Conservation (phyloP, 2,888 invertebrate genomes). For the Morpho helenor region DNA sequence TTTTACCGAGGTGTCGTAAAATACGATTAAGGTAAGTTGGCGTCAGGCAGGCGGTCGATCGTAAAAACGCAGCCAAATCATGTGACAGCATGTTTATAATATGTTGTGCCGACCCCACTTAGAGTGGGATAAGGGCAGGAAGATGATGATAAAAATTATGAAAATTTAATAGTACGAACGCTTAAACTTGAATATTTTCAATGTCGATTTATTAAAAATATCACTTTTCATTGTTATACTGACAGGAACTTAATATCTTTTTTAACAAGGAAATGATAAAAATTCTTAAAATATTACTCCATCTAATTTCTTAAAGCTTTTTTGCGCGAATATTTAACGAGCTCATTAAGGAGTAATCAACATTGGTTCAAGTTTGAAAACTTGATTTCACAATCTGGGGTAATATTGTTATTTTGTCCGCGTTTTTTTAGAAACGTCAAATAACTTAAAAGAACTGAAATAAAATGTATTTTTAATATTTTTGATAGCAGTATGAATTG, state of each 20-base stretch:
- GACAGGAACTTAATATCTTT: not conserved
- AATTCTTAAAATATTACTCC: not conserved
- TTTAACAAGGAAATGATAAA: not conserved
- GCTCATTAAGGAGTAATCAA: not conserved
- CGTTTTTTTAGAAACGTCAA: not conserved
- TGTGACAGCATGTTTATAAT: no score
- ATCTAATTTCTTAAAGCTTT: not conserved
- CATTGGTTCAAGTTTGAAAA: slow-evolving; percentile 10
- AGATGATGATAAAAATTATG: no score
- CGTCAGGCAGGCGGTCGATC: no score
- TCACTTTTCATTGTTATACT: not conserved
- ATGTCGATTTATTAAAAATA: not conserved
- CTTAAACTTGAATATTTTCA: not conserved
- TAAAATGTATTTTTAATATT: not conserved
- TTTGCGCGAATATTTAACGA: not conserved
- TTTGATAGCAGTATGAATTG: not conserved
- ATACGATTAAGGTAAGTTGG: no score
- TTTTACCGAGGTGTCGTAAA: no score
- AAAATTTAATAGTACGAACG: not conserved
- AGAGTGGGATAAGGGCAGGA: no score
- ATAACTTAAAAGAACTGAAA: not conserved
- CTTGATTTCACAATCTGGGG: not conserved
- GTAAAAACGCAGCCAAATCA: no score
- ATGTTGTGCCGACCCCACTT: no score
- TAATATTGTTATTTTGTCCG: not conserved